phyloP scores from a whole-genome alignment of 2,888 invertebrate species.

The Lepetodrilus schrolli region DNA sequence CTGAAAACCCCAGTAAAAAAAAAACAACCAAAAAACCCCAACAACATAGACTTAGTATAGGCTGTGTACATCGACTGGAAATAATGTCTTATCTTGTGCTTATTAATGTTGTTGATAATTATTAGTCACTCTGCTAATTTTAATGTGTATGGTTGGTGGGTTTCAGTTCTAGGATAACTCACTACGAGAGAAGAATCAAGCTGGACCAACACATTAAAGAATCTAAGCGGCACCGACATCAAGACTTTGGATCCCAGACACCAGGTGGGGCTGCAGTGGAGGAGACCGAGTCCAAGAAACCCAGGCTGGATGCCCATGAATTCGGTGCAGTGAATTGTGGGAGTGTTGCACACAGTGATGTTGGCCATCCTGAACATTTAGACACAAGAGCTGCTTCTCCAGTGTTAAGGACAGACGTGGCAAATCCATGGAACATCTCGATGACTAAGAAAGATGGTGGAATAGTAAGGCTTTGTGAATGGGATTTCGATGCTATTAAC shows the following conservation, averaged over 20 bases:
- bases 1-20: too few relatives aligned
- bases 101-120: too few relatives aligned
- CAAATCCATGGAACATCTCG: not conserved
- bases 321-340: not conserved
- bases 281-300: not conserved
- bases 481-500: slow-evolving; percentile 49
- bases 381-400: too few relatives aligned
- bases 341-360: not conserved
- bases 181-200: slow-evolving; percentile 65
- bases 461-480: slow-evolving; percentile 20
- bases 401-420: not conserved
- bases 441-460: not conserved
- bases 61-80: too few relatives aligned
- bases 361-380: not conserved
- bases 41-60: too few relatives aligned
- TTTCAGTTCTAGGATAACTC: slow-evolving; percentile 57
- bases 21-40: too few relatives aligned
- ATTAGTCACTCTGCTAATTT: too few relatives aligned
- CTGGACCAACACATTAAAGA: slow-evolving; percentile 58
- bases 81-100: too few relatives aligned
- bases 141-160: too few relatives aligned
- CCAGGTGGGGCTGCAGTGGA: not conserved
- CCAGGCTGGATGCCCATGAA: not conserved
- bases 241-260: not conserved
- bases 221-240: slow-evolving; percentile 20